A percentile compares a stretch with the other conserved stretches of the same genome.
phyloP scores from a whole-genome alignment of 2,888 invertebrate species.

The Ochropleura plecta region DNA sequence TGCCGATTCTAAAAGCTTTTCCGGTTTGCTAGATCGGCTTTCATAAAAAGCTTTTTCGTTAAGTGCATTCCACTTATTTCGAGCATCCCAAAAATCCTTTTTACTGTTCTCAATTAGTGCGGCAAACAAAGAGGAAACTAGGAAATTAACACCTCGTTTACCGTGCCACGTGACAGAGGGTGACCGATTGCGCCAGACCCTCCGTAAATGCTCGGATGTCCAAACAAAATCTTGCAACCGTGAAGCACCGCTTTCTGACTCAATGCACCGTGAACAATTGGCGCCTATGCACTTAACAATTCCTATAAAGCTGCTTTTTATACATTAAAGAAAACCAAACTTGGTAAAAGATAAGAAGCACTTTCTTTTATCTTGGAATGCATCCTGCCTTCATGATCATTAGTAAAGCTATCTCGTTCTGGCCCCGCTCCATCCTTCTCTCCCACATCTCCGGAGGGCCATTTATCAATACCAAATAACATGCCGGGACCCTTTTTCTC shows the following conservation, averaged over 20 bases:
- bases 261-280: constrained; percentile 81
- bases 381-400: constrained; percentile 84
- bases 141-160: constrained; percentile 81
- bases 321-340: constrained; percentile 64
- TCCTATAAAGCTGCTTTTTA: constrained; percentile 50
- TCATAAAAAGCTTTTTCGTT: constrained; percentile 48
- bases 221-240: constrained; percentile 76
- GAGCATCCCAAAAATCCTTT: constrained; percentile 65
- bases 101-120: constrained; percentile 70
- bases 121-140: constrained; percentile 72
- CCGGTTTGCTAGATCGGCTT: constrained; percentile 41
- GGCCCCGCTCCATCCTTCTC: constrained; percentile 82
- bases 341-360: constrained; percentile 82
- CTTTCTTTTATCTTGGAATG: constrained; percentile 86
- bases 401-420: constrained; percentile 82
- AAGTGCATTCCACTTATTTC: constrained; percentile 59
- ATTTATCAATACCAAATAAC: constrained; percentile 91
- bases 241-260: constrained; percentile 75
- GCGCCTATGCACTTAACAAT: constrained; percentile 73
- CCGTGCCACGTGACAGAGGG: constrained; percentile 79
- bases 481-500: constrained; percentile 87
- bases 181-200: constrained; percentile 77
- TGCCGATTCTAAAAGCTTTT: constrained; percentile 36
- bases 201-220: constrained; percentile 72
- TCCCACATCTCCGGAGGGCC: constrained; percentile 86